A percentile compares a stretch with the other conserved stretches of the same genome.
phyloP scores from a whole-genome alignment of 2,113 vertebrate species.

The Cynocephalus volans region DNA sequence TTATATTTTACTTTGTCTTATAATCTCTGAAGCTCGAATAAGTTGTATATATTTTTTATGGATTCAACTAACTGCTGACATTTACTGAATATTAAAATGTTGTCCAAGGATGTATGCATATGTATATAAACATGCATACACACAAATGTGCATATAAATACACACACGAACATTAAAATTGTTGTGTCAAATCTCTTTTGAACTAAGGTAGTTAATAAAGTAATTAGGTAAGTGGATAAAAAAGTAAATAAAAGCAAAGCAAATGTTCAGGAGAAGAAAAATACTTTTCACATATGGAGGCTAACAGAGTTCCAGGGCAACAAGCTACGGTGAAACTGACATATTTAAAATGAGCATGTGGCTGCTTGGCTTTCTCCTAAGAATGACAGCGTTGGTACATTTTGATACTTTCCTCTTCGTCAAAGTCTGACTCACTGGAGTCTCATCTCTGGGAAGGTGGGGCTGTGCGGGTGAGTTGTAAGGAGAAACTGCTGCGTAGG shows the following conservation, averaged over 20 bases:
- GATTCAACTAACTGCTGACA: background rate
- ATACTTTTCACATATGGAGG: background rate
- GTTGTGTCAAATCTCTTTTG: background rate
- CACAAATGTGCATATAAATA: background rate
- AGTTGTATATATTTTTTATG: background rate
- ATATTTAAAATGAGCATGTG: background rate
- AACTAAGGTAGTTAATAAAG: background rate
- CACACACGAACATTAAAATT: background rate
- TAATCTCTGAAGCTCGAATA: background rate
- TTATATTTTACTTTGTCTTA: background rate
- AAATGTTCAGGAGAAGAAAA: background rate
- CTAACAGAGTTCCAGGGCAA: background rate
- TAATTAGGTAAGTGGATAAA: background rate
- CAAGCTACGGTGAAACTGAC: background rate
- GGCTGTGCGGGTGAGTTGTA: background rate
- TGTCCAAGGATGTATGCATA: background rate
- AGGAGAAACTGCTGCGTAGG: background rate
- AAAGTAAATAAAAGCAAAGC: background rate
- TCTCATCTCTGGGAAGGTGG: background rate
- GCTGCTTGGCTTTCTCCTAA: background rate
- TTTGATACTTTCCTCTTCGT: background rate
- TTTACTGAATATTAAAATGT: constrained; percentile 1
- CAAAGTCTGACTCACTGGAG: background rate
- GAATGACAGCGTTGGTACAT: background rate
- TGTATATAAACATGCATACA: background rate